Percentiles rank a stretch among this genome's conserved stretches.
Conservation (phyloP, 2,113 vertebrate species). For the Engraulis encrasicolus region DNA sequence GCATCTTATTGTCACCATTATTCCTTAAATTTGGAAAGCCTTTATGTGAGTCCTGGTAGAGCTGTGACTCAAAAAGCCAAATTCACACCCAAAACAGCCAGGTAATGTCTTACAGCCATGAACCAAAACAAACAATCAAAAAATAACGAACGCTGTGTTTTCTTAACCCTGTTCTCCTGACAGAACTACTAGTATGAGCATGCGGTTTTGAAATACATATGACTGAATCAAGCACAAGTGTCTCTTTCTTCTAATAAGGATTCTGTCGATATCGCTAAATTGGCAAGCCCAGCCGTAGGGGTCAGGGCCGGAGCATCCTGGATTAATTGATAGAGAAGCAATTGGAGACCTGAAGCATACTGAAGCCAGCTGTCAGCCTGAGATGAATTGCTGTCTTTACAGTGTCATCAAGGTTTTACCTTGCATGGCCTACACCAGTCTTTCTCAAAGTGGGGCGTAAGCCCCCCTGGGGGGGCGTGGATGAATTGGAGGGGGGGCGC, state of each 20-base stretch:
- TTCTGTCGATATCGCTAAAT: too few species aligned
- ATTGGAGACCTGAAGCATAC: not conserved
- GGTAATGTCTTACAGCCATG: not conserved
- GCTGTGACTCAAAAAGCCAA: not conserved
- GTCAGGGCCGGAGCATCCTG: not conserved
- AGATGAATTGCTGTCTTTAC: not conserved
- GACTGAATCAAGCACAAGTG: too few species aligned
- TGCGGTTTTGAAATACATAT: not conserved
- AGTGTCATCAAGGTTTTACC: not conserved
- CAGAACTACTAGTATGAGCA: not conserved
- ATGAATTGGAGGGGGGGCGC: too few species aligned
- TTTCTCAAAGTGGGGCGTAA: too few species aligned
- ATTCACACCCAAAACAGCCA: not conserved
- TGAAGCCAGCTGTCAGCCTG: not conserved
- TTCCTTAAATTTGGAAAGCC: not conserved
- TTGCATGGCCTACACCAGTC: too few species aligned
- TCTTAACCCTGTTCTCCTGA: too few species aligned
- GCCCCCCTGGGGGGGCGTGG: too few species aligned
- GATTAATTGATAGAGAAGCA: constrained; percentile 5
- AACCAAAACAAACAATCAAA: too few species aligned
- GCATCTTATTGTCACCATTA: not conserved
- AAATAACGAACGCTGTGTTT: too few species aligned
- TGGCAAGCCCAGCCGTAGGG: not conserved
- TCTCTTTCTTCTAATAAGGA: too few species aligned
- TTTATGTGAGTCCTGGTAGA: not conserved